Base-by-base conservation (phyloP, 2,888 invertebrate species). In the Thalpophila matura region DNA sequence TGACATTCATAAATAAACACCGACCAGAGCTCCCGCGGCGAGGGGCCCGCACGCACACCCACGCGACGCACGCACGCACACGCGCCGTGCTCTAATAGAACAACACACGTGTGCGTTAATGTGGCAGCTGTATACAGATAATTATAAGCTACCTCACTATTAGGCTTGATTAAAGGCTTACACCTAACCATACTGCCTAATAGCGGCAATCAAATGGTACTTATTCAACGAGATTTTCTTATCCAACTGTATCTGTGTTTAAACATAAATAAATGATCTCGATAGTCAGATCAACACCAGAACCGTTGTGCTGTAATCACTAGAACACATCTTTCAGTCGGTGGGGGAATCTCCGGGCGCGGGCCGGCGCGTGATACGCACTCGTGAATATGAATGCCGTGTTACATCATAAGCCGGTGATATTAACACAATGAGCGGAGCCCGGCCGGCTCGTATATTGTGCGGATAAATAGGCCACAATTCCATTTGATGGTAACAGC, bases 401-500 rank as follows among this genome's bases (percentile, higher is more conserved):
- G 33, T 61, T 46, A 50, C 16, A 45, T 43, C 20, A 63, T 26
- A 22, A 33, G 42, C 53, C 26, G 26, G 50, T 14, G 26, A 27
- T 53, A 53, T 42, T n/a, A 71, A 26, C 66, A 53, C 67, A 54
- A 43, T 72, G 46, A 35, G 45, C n/a, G 33, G 24, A 20, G 24
- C 18, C 45, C 38, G 20, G 47, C 54, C 35, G 24, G 35, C 45
- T 37, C 55, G 43, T 51, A 27, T 42, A 65, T 72, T 79, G 59
- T 72, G 59, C 22, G 50, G 42, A 53, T 59, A 67, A 66, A 76
- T 63, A 60, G 72, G 42, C 38, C 60, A 49, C 76, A 78, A 66
- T 63, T 55, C 42, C 49, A 61, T 76, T 64, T 60, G 68, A 72
- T 59, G 35, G 51, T 47, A 71, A 76, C 77, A 68, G 57, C 55